These are phyloP conservation scores for Aphrophora alni DNA, from an alignment of 2,888 invertebrate species.

Conservation along the genomic window DNA sequence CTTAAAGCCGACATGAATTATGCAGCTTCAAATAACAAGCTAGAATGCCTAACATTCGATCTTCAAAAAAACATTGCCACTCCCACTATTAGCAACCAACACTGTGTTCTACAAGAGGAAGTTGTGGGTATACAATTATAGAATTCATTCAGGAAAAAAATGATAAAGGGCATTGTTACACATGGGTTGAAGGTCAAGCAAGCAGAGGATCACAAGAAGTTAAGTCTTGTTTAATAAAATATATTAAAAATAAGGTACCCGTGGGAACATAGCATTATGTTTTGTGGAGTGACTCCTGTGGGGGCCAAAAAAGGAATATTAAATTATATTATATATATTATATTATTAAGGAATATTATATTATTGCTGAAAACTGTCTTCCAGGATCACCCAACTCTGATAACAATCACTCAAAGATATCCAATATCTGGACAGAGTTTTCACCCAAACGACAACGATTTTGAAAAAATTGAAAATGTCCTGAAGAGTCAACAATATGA, in stretches of 20 bases:
- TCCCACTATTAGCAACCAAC: conserved; percentile 49
- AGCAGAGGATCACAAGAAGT: conserved; percentile 52
- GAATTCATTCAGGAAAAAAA: conserved; percentile 45
- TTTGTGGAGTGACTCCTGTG: conserved; percentile 47
- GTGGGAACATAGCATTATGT: conserved; percentile 41
- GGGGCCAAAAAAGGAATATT: conserved; percentile 48
- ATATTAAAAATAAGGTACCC: conserved; percentile 41
- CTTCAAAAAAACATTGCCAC: conserved; percentile 50
- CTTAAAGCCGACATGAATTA: conserved; percentile 9
- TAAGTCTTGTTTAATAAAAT: conserved; percentile 48
- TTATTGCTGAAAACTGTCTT: conserved; percentile 44
- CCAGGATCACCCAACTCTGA: conserved; percentile 34
- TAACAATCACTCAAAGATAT: conserved; percentile 41
- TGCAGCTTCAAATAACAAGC: not conserved
- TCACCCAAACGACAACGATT: conserved; percentile 46
- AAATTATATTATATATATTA: no score
- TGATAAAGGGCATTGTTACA: conserved; percentile 49
- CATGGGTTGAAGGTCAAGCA: conserved; percentile 51
- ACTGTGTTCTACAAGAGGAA: conserved; percentile 52
- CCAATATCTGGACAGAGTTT: conserved; percentile 45
- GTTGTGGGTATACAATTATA: conserved; percentile 50
- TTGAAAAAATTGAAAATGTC: conserved; percentile 45
- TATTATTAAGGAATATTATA: no score
- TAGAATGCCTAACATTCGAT: conserved; percentile 45
- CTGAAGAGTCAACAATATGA: conserved; percentile 40